Evolutionary conservation across 2,888 invertebrate species (phyloP).

Genomic region (Arctia plantaginis): DNA sequence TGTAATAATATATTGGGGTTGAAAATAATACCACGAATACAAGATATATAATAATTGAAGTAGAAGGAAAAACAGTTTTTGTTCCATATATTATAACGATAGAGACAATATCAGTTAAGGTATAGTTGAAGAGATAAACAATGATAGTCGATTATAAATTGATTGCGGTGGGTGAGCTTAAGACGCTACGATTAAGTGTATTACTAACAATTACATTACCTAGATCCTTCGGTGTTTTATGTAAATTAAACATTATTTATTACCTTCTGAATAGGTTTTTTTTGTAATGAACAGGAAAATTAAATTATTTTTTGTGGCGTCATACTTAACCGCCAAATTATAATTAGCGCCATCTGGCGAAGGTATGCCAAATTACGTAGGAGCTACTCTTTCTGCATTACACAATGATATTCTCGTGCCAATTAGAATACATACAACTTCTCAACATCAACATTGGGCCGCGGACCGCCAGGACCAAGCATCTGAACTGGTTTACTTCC

Average conservation of each 20-base stretch:
- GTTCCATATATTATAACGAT: background rate
- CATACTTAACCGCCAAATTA: too few species aligned
- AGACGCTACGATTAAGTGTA: background rate
- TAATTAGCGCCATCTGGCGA: too few species aligned
- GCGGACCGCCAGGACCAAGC: background rate
- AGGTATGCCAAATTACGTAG: too few species aligned
- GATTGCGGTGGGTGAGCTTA: background rate
- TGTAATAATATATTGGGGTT: too few species aligned
- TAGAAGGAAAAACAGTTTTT: background rate
- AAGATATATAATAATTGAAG: too few species aligned
- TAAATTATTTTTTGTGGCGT: too few species aligned
- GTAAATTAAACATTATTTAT: too few species aligned
- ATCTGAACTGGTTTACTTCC: too few species aligned
- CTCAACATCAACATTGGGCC: background rate
- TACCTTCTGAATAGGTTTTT: too few species aligned
- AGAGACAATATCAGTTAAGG: background rate
- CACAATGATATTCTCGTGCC: background rate
- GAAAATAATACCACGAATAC: too few species aligned
- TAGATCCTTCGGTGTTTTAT: background rate
- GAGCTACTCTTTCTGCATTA: background rate
- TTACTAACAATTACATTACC: background rate
- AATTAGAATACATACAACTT: background rate
- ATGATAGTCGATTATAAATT: background rate
- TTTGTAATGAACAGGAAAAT: too few species aligned
- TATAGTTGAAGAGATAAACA: background rate